Evolutionary conservation across 2,888 invertebrate species (phyloP), one percentile per base, ranked within the genome.

Genomic region (Notocelia uddmanniana): DNA sequence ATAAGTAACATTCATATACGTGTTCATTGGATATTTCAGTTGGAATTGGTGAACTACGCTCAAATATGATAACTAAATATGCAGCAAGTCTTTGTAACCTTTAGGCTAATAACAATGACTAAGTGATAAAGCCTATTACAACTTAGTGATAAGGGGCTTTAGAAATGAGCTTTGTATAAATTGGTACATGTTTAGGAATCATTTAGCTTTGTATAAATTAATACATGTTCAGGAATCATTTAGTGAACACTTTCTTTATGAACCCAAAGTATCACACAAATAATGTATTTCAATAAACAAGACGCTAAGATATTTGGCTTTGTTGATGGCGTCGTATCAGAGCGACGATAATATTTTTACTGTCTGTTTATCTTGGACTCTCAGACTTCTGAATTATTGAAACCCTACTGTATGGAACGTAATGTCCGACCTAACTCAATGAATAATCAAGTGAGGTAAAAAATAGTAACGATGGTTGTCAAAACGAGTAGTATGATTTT

Each of bases 321-420:
- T 69, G 55, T 55, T 18, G 57, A 70, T 15, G 34, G 26, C 48
- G 5, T 63, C 55, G 2, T 63, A 63, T 57, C 34, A 48, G 31
- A 34, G 45, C 54, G 31, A 48, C 34, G 34, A 55, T 69, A 48
- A 55, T 69, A 69, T 69, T 62, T 63, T 63, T 69, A 63, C 57
- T 50, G 57, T 23, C 55, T n/a, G 62, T 62, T 48, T 69, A 63
- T 57, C 55, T 31, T 18, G 37, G 13, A 3, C 21, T 60, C n/a
- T 19, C 37, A 23, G n/a, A 26, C n/a, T n/a, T 45, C 23, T 60
- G 9, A 23, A 23, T 60, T 60, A 2, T 60, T 21, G 21, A 21
- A 8, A 48, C 48, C n/a, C 11, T 52, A 18, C 19, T 58, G 9
- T 31, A 31, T 5, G 31, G 8, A 31, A 31, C 8, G 5, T 2